phyloP scores from a whole-genome alignment of 2,797 vertebrate species.

The Schizopygopsis pylzovi region DNA sequence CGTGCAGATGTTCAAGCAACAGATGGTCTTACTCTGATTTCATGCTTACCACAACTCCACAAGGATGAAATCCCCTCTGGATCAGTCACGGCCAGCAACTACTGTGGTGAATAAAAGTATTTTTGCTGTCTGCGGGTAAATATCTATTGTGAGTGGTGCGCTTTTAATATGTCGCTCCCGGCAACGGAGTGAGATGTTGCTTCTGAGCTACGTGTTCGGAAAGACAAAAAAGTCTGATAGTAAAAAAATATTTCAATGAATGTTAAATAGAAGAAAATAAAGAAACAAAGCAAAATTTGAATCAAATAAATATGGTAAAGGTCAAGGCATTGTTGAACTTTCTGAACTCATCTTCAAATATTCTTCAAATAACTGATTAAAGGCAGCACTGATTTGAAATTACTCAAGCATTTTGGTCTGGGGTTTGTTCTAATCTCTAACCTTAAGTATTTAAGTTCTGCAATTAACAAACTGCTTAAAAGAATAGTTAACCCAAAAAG shows the following conservation, averaged over 20 bases:
- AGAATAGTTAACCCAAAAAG: not conserved
- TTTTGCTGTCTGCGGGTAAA: slow-evolving; percentile 46
- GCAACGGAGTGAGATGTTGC: slow-evolving; percentile 57
- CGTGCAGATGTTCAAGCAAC: slow-evolving; percentile 20
- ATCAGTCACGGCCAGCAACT: slow-evolving; percentile 27
- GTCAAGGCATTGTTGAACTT: not conserved
- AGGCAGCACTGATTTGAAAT: not conserved
- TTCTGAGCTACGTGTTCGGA: slow-evolving; percentile 50
- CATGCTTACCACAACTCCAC: slow-evolving; percentile 16
- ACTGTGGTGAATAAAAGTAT: slow-evolving; percentile 45
- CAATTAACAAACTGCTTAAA: not conserved
- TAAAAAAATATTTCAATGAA: slow-evolving; percentile 45
- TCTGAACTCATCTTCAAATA: not conserved
- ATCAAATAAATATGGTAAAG: slow-evolving; percentile 15
- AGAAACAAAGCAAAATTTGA: slow-evolving; percentile 23
- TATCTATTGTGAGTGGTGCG: slow-evolving; percentile 57
- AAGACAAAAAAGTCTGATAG: slow-evolving; percentile 48
- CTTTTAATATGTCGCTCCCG: slow-evolving; percentile 59
- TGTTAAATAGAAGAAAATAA: slow-evolving; percentile 18
- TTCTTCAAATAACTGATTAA: not conserved
- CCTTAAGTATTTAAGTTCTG: not conserved
- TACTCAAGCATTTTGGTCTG: not conserved
- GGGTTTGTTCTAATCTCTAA: not conserved
- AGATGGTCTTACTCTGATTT: slow-evolving; percentile 29
- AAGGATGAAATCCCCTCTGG: slow-evolving; percentile 28